Conservation (phyloP, 2,113 vertebrate species). For the Oncorhynchus masou region DNA sequence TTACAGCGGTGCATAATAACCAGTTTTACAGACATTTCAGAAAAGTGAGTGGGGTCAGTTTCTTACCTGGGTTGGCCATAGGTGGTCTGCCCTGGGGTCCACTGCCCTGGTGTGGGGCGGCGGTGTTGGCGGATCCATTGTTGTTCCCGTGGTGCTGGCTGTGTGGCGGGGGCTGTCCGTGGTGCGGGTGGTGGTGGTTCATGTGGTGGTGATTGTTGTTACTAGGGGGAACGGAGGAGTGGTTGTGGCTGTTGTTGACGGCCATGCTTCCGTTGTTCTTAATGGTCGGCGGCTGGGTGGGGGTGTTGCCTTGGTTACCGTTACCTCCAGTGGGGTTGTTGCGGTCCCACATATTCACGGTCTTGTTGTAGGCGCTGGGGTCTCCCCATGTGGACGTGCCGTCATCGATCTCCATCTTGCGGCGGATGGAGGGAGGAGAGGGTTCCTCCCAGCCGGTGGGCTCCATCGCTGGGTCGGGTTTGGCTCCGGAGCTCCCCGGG, state of each 20-base stretch:
- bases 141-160: constrained; percentile 79
- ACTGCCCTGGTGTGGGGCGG: constrained; percentile 79
- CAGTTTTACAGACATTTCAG: neutral
- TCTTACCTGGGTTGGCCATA: constrained; percentile 83
- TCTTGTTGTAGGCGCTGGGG: constrained; percentile 86
- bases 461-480: constrained; percentile 83
- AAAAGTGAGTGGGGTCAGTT: neutral
- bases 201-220: constrained; percentile 69
- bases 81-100: constrained; percentile 84
- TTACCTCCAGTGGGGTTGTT: constrained; percentile 80
- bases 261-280: constrained; percentile 60
- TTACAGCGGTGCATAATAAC: no score
- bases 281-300: constrained; percentile 77
- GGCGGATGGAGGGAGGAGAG: constrained; percentile 92
- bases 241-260: constrained; percentile 72
- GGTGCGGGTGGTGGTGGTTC: constrained; percentile 69
- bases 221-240: constrained; percentile 61
- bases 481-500: constrained; percentile 73
- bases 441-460: constrained; percentile 96
- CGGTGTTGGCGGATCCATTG: constrained; percentile 78
- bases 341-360: constrained; percentile 98
- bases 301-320: constrained; percentile 77
- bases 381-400: constrained; percentile 99
- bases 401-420: constrained; percentile 98
- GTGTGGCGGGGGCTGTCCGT: constrained; percentile 71